phyloP scores from a whole-genome alignment of 2,888 invertebrate genomes.

The Odontothrips loti region DNA sequence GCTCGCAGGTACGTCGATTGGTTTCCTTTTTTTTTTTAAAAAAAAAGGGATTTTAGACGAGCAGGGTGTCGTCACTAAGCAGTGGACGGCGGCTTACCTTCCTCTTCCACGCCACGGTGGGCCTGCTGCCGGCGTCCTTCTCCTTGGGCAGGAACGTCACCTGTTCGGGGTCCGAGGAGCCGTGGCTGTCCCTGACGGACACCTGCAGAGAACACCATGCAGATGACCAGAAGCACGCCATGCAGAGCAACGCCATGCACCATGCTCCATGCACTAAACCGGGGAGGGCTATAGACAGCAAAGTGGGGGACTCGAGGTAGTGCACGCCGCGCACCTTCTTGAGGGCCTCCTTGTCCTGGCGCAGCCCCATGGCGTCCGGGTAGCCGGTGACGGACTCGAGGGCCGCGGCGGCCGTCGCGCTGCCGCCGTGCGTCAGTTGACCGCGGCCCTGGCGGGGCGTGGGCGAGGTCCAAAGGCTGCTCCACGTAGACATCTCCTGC shows the following conservation, averaged over 20 bases:
- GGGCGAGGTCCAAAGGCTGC: neutral
- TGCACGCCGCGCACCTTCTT: neutral
- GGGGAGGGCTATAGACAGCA: neutral
- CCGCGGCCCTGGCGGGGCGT: neutral
- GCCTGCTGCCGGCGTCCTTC: neutral
- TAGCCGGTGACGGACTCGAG: neutral
- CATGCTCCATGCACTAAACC: neutral
- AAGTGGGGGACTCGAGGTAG: too few species aligned
- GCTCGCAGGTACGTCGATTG: too few species aligned
- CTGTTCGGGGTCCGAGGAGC: neutral
- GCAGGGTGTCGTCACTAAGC: too few species aligned
- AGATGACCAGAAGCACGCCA: neutral
- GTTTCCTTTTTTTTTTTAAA: too few species aligned
- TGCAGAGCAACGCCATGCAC: too few species aligned
- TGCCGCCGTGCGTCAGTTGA: neutral
- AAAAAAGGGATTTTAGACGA: too few species aligned
- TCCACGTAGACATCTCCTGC: constrained; percentile 17
- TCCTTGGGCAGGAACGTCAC: neutral
- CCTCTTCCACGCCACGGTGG: neutral
- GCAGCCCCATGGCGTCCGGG: neutral
- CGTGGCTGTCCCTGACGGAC: neutral
- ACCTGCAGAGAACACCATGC: neutral
- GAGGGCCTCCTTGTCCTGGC: neutral
- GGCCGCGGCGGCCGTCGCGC: neutral
- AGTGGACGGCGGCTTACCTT: neutral